A percentile compares a stretch with the other conserved stretches of the same genome.
Conservation (phyloP, 1,140 invertebrate species). For the Metopolophium dirhodum region DNA sequence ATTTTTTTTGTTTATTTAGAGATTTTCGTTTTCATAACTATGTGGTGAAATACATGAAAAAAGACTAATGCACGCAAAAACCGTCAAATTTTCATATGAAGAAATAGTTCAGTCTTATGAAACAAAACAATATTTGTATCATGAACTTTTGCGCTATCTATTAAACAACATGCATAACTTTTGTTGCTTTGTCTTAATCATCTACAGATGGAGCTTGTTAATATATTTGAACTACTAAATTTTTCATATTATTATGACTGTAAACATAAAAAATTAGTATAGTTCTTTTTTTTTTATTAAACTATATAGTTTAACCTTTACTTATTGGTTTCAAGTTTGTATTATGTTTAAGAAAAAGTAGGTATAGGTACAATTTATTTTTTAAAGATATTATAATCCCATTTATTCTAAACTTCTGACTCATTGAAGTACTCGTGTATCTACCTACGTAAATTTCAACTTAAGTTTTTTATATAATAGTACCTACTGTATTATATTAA, state of each 20-base stretch:
- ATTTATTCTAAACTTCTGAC: too few species aligned
- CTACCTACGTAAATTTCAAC: too few species aligned
- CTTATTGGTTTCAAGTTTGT: background rate
- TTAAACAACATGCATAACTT: background rate
- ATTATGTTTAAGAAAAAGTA: background rate
- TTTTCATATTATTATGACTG: background rate
- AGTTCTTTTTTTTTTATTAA: background rate
- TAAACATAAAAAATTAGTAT: background rate
- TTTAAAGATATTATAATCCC: too few species aligned
- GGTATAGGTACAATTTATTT: too few species aligned
- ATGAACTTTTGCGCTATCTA: background rate
- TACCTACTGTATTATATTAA: too few species aligned
- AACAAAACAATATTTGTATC: background rate
- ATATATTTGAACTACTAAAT: background rate
- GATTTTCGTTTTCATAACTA: constrained; percentile 40
- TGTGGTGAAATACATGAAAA: constrained; percentile 27
- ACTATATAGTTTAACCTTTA: background rate
- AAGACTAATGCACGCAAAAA: background rate
- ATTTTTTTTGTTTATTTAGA: background rate
- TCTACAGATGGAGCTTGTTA: background rate
- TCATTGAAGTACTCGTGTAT: too few species aligned
- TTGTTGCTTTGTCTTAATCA: background rate
- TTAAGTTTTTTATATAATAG: too few species aligned
- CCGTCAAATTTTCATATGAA: background rate
- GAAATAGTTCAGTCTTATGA: background rate